A percentile compares a stretch with the other conserved stretches of the same genome.
phyloP scores from a whole-genome alignment of 2,113 vertebrate genomes.

The Muscicapa adusta region DNA sequence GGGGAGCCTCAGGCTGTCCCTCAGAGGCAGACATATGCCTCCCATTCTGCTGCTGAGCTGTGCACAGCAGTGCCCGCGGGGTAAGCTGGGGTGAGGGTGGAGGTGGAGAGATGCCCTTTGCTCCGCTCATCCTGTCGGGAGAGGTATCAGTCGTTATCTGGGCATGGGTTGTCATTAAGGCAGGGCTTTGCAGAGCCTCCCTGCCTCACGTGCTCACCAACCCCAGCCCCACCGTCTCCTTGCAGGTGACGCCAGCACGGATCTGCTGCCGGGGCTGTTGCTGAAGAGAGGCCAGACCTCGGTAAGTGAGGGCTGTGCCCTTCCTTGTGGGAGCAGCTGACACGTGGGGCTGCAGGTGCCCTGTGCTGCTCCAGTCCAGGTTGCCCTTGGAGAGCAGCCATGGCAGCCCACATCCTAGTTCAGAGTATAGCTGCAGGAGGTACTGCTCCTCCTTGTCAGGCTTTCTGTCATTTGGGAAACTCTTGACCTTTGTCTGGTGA shows the following conservation, averaged over 20 bases:
- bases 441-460: not conserved
- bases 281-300: constrained; percentile 79
- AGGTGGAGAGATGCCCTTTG: not conserved
- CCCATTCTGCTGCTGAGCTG: not conserved
- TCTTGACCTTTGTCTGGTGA: not conserved
- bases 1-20: accelerated
- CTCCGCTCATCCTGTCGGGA: not conserved
- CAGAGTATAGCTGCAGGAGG: not conserved
- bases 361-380: not conserved
- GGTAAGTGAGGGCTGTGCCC: constrained; percentile 51
- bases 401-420: not conserved
- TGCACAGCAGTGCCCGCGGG: not conserved
- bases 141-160: not conserved
- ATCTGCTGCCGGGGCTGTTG: constrained; percentile 67
- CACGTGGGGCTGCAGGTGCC: accelerated
- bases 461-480: not conserved
- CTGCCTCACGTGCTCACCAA: not conserved
- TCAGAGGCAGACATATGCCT: not conserved
- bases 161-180: not conserved
- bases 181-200: not conserved
- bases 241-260: constrained; percentile 61
- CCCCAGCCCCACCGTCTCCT: not conserved
- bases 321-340: not conserved
- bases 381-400: accelerated
- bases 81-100: not conserved